Percentiles rank a stretch among this genome's conserved stretches.
Conservation (phyloP, 2,888 invertebrate genomes). For the Caradrina kadenii region DNA sequence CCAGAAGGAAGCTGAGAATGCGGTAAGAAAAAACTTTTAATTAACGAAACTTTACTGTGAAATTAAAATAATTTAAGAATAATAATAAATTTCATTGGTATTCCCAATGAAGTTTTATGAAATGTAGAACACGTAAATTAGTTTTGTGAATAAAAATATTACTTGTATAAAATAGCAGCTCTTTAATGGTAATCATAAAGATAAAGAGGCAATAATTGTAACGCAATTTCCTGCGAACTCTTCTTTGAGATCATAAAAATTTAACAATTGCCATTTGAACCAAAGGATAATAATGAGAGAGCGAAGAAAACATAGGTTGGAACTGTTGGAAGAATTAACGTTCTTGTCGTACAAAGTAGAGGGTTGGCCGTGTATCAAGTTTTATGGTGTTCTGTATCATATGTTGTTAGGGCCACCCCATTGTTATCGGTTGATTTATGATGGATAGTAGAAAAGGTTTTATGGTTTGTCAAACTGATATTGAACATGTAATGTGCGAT, state of each 20-base stretch:
- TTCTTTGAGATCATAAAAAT: conserved; percentile 37
- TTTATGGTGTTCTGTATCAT: conserved; percentile 47
- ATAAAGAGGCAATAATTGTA: conserved; percentile 41
- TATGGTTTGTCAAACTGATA: conserved; percentile 81
- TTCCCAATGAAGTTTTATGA: conserved; percentile 26
- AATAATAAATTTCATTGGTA: neutral
- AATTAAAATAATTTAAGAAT: neutral
- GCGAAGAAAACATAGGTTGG: conserved; percentile 10
- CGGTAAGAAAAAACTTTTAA: conserved; percentile 89
- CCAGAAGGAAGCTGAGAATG: conserved; percentile 95
- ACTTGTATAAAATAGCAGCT: conserved; percentile 17
- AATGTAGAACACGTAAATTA: conserved; percentile 1
- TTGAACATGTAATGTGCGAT: conserved; percentile 66
- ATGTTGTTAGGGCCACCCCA: conserved; percentile 62
- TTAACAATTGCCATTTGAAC: conserved; percentile 32
- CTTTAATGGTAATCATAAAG: conserved; percentile 32
- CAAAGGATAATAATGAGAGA: conserved; percentile 37
- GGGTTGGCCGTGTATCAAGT: conserved; percentile 39
- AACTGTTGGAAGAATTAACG: conserved; percentile 20
- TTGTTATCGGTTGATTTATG: conserved; percentile 73
- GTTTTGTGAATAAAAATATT: conserved; percentile 11
- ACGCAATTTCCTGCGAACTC: conserved; percentile 31
- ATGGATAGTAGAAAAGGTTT: conserved; percentile 75
- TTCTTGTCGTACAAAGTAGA: conserved; percentile 37
- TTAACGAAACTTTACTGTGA: conserved; percentile 5